phyloP scores from a whole-genome alignment of 2,888 invertebrate genomes.

The Epicampocera succincta region DNA sequence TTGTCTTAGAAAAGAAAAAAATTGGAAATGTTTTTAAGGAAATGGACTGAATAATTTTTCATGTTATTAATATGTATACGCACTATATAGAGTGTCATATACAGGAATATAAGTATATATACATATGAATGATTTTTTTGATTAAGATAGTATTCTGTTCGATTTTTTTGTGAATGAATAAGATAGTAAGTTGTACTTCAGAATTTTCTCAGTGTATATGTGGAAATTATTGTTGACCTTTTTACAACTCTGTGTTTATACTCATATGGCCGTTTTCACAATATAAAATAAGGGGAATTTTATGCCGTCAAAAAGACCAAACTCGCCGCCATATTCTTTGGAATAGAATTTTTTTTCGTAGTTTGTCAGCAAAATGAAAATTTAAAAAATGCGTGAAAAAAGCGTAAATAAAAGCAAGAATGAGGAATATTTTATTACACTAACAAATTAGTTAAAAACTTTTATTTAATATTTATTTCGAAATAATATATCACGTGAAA shows the following conservation, averaged over 20 bases:
- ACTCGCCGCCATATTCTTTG: slow-evolving; percentile 74
- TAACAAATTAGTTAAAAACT: slow-evolving; percentile 39
- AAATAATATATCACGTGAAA: slow-evolving; percentile 11
- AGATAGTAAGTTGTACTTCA: no score
- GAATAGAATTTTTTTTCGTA: slow-evolving; percentile 67
- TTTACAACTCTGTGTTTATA: slow-evolving; percentile 46
- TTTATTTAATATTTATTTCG: neutral
- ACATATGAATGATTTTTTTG: no score
- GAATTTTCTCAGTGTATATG: neutral
- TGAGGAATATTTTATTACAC: slow-evolving; percentile 26
- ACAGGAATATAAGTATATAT: no score
- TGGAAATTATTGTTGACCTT: neutral
- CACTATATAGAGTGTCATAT: no score
- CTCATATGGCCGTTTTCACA: slow-evolving; percentile 60
- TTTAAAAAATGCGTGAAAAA: slow-evolving; percentile 38
- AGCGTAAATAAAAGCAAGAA: slow-evolving; percentile 34
- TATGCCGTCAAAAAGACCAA: slow-evolving; percentile 61
- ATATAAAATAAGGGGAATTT: slow-evolving; percentile 70
- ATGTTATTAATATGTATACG: no score
- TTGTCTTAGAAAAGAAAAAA: no score
- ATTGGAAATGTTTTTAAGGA: no score
- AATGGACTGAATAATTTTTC: no score
- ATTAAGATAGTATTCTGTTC: no score
- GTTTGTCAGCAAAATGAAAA: slow-evolving; percentile 47
- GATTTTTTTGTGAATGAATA: no score